phyloP scores from a whole-genome alignment of 2,113 vertebrate species.

The Mus spicilegus region DNA sequence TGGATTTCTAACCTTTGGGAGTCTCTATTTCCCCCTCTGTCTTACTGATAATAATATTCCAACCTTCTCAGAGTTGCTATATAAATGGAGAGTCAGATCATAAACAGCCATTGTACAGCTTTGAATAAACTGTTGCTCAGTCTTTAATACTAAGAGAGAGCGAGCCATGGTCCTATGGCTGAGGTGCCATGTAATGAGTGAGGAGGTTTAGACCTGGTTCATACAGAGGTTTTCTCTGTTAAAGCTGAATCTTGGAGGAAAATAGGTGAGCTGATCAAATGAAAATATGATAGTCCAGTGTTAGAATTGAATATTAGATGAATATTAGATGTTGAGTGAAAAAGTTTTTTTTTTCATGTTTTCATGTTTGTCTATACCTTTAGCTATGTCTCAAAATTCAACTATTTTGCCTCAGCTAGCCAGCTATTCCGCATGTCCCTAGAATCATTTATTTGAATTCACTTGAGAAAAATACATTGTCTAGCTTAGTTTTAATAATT shows the following conservation, averaged over 20 bases:
- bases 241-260: neutral
- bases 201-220: neutral
- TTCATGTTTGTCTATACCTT: neutral
- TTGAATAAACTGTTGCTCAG: neutral
- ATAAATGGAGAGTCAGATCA: neutral
- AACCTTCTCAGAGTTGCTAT: neutral
- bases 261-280: neutral
- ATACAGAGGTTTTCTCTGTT: neutral
- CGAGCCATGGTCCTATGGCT: neutral
- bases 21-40: neutral
- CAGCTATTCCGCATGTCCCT: neutral
- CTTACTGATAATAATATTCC: neutral
- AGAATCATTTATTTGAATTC: neutral
- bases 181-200: too few relatives aligned
- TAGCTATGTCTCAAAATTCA: neutral
- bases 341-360: neutral
- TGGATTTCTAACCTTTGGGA: neutral
- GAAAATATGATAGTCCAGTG: neutral
- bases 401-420: neutral
- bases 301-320: neutral
- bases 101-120: neutral
- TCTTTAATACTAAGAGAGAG: neutral
- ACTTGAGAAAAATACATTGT: neutral
- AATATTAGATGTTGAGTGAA: neutral
- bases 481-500: neutral